Conservation (phyloP, 1,140 invertebrate genomes). For the Maconellicoccus hirsutus region DNA sequence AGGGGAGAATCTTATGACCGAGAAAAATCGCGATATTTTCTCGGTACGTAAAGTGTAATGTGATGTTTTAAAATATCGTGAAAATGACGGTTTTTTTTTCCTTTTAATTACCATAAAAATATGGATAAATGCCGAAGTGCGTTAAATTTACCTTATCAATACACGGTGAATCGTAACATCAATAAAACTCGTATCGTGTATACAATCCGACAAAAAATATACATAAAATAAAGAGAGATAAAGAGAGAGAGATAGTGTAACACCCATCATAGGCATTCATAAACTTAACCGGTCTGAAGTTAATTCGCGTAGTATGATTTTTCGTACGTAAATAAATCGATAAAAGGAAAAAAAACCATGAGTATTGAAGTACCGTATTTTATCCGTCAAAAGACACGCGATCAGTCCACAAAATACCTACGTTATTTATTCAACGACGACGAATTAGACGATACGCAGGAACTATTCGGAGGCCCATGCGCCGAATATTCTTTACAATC, state of each 20-base stretch:
- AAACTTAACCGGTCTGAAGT: not conserved
- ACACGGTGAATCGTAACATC: not conserved
- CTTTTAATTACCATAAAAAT: not conserved
- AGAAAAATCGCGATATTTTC: not conserved
- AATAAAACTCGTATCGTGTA: not conserved
- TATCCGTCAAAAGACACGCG: not conserved
- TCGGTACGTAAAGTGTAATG: not conserved
- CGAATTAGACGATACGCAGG: constrained; percentile 3
- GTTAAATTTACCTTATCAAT: not conserved
- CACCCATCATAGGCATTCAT: not conserved
- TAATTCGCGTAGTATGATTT: not conserved
- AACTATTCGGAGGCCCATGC: not conserved
- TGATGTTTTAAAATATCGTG: not conserved
- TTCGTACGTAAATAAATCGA: no score
- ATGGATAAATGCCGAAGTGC: not conserved
- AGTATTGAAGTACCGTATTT: not conserved
- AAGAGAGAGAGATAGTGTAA: not conserved
- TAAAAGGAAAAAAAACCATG: not conserved
- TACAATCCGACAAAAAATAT: not conserved
- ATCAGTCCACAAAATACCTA: not conserved
- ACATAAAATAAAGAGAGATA: not conserved
- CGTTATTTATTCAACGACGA: not conserved
- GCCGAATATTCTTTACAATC: constrained; percentile 13
- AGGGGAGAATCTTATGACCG: no score
- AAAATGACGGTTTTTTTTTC: not conserved